phyloP scores from a whole-genome alignment of 2,888 invertebrate species.

The Hirtodrosophila confusa region DNA sequence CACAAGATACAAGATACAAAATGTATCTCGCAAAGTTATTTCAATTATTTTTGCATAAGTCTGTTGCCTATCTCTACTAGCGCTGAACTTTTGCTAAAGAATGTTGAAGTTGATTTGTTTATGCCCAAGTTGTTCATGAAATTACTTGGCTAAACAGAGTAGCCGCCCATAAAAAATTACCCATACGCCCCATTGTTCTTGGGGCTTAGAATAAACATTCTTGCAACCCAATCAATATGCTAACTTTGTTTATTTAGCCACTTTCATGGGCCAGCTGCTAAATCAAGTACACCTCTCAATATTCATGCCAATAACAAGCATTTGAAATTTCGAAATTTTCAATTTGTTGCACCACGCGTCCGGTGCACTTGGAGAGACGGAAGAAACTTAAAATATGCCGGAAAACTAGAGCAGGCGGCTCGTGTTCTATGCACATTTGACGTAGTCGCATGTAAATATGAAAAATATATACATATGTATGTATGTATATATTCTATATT shows the following conservation, averaged over 20 bases:
- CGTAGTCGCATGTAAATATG: conserved; percentile 48
- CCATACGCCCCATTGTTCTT: conserved; percentile 57
- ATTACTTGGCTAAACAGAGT: conserved; percentile 58
- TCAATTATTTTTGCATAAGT: conserved; percentile 67
- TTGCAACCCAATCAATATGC: conserved; percentile 22
- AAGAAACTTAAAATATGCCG: conserved; percentile 62
- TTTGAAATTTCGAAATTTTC: conserved; percentile 17
- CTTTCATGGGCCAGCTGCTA: conserved; percentile 31
- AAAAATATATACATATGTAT: conserved; percentile 23
- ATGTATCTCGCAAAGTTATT: conserved; percentile 60
- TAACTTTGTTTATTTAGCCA: conserved; percentile 36
- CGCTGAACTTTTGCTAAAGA: conserved; percentile 48
- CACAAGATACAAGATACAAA: conserved; percentile 17
- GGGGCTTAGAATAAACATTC: conserved; percentile 46
- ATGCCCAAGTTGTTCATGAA: conserved; percentile 64
- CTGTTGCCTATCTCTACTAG: conserved; percentile 12
- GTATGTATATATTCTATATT: conserved; percentile 3
- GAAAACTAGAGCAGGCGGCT: conserved; percentile 69
- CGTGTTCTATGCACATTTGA: conserved; percentile 55
- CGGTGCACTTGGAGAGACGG: conserved; percentile 18
- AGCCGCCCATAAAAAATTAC: conserved; percentile 52
- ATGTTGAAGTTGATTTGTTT: conserved; percentile 48
- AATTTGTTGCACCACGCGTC: conserved; percentile 34
- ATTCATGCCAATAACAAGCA: conserved; percentile 44
- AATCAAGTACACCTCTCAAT: conserved; percentile 55